Conservation (phyloP, 2,888 invertebrate species). For the Desoria tigrina region DNA sequence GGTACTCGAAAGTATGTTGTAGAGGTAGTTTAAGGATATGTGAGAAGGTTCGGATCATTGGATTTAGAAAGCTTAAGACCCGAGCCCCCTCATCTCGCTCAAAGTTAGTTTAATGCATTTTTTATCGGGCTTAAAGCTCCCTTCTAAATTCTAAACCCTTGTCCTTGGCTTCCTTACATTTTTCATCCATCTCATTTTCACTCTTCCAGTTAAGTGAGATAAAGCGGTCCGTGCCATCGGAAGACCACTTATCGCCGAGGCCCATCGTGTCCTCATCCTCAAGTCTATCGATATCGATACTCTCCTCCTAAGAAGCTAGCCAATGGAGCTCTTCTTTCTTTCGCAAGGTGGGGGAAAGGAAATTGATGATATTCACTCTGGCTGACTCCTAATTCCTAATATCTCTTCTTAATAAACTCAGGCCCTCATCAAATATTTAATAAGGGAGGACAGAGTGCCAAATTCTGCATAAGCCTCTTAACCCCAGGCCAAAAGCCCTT, state of each 20-base stretch:
- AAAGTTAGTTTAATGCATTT: constrained; percentile 24
- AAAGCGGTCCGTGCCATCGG: no score
- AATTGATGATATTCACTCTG: neutral
- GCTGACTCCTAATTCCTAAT: constrained; percentile 9
- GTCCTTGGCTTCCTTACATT: constrained; percentile 5
- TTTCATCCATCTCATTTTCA: constrained; percentile 15
- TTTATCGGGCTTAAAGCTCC: constrained; percentile 21
- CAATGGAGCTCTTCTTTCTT: no score
- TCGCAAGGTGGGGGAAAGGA: neutral
- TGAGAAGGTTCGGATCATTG: constrained; percentile 17
- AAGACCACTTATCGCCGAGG: no score
- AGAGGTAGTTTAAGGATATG: no score
- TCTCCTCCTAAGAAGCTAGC: no score
- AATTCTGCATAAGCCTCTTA: no score
- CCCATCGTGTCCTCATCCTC: no score
- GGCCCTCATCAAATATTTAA: constrained; percentile 9
- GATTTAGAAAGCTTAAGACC: constrained; percentile 19
- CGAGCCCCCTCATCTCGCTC: constrained; percentile 9
- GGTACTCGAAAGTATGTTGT: no score
- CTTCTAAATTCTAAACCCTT: constrained; percentile 16
- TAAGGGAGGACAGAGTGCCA: no score
- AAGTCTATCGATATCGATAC: no score
- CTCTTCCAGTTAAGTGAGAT: no score
- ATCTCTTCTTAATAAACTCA: constrained; percentile 11
- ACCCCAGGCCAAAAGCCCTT: no score